Base-by-base conservation (phyloP, 2,797 vertebrate species). In the Mus minutoides region DNA sequence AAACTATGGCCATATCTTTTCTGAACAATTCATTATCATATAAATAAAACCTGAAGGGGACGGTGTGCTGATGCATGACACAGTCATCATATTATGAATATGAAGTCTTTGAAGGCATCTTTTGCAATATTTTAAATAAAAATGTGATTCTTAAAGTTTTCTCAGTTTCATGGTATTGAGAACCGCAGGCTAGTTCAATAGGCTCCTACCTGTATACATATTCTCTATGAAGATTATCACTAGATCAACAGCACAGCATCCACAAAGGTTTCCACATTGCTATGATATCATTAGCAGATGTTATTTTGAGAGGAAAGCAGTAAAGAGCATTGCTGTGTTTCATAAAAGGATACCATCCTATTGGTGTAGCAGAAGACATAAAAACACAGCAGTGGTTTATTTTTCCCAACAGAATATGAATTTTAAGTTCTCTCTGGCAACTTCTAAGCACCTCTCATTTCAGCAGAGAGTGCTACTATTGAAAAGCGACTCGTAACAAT, bases 401-500 rank as follows among this genome's bases (percentile, higher is more conserved):
- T 92, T 93, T 95, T 93, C 75, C 71, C 69, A 64, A 90, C 9
- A 58, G 37, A 21, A 24, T 84, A 86, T 87, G 60, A 96, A 49
- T 97, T 90, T 88, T 21, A 62, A 82, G 64, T 95, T 79, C 71
- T 88, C 58, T 95, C 43, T 46, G 4, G 80, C 37, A 1, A 92
- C 62, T 79, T 87, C 37, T 67, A 71, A 90, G 76, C 88, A 71
- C 90, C 85, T 85, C 54, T 77, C 85, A 22, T 94, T 96, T 92
- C 94, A 96, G 95, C 88, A 92, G 49, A 75, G 91, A 64, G 34
- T 73, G 67, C 46, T 95, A 88, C 94, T 96, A 90, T 88, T 96
- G 95, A 84, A 97, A 97, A 96, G 96, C 96, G 95, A 93, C 95
- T 97, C 86, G 89, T 52, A 95, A 88, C 75, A 92, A 94, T 83